These are phyloP conservation scores for Sycophaga agraensis DNA, from an alignment of 1,140 invertebrate species.

Conservation along the genomic window DNA sequence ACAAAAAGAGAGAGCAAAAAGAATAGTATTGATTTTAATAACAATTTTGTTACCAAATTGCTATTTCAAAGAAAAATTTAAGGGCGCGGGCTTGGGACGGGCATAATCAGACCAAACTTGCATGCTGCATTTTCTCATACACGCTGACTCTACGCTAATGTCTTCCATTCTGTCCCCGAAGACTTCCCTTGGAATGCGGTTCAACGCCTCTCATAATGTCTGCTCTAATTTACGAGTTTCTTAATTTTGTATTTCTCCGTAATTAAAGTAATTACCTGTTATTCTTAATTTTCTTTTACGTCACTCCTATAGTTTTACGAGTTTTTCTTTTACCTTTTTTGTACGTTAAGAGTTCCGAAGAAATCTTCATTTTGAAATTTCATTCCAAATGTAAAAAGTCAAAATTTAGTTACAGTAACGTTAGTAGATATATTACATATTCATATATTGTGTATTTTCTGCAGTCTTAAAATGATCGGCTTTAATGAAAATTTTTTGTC, in stretches of 20 bases:
- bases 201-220: constrained; percentile 1
- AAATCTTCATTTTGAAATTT: constrained; percentile 17
- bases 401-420: constrained; percentile 5
- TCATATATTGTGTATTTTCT: constrained; percentile 5
- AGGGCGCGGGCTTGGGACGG: constrained; percentile 18
- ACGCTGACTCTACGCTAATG: constrained; percentile 38
- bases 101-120: constrained; percentile 29
- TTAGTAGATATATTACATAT: constrained; percentile 18
- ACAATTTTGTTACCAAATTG: neutral
- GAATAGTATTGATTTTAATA: neutral
- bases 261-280: constrained; percentile 4
- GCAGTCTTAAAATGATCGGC: constrained; percentile 3
- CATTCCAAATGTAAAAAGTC: neutral
- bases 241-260: constrained; percentile 20
- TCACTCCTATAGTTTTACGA: neutral
- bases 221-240: constrained; percentile 12
- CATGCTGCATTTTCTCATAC: constrained; percentile 39
- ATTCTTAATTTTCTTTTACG: constrained; percentile 6
- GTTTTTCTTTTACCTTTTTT: constrained; percentile 14
- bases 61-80: too few relatives aligned
- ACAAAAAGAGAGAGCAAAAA: neutral
- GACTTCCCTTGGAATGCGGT: constrained; percentile 9
- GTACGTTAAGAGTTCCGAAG: constrained; percentile 9
- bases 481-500: constrained; percentile 11
- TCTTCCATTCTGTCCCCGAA: constrained; percentile 18